Base-by-base conservation (phyloP, 2,797 vertebrate genomes). In the Crenuchus spilurus region DNA sequence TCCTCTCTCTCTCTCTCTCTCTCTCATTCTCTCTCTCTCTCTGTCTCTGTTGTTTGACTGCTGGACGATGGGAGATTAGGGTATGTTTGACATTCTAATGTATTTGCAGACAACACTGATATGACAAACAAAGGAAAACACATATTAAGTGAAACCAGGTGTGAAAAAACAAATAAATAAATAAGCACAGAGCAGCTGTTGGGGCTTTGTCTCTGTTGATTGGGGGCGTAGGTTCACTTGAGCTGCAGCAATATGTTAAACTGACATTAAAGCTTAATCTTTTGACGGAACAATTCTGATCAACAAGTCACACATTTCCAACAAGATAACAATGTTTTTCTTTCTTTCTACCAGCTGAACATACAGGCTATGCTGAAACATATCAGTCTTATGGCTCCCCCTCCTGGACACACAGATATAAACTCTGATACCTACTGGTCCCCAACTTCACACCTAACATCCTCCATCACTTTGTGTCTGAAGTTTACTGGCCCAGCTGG, bases 51-150 rank as follows among this genome's bases (percentile, higher is more conserved):
- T 46, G 6, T 24, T 30, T 49, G 69, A 76, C 49, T 42, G 78
- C 57, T 26, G 33, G 64, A 55, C 51, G 37, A 35, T 33, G 26
- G 49, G 52, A 44, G 72, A 80, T 74, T 70, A 61, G 51, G 52
- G n/a, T 66, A 20, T 49, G 63, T 75, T 31, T 73, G 74, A 73
- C 74, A 76, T 44, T 55, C 35, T 76, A 72, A 76, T 80, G 75
- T 42, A 42, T 11, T n/a, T 33, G 10, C 49, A 68, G 61, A 31
- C 44, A 24, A 48, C n/a, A 20, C 64, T 62, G 66, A 80, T 80
- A 69, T 44, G 46, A 33, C 51, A 65, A 64, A 71, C 78, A 80
- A 74, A 77, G 63, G 31, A 55, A 41, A 51, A 24, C 51, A 55
- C 51, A 60, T 76, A 20, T 74, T 54, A 2, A 57, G 33, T 52